Evolutionary conservation across 2,888 invertebrate species (phyloP).

Genomic region (Achlya flavicornis): DNA sequence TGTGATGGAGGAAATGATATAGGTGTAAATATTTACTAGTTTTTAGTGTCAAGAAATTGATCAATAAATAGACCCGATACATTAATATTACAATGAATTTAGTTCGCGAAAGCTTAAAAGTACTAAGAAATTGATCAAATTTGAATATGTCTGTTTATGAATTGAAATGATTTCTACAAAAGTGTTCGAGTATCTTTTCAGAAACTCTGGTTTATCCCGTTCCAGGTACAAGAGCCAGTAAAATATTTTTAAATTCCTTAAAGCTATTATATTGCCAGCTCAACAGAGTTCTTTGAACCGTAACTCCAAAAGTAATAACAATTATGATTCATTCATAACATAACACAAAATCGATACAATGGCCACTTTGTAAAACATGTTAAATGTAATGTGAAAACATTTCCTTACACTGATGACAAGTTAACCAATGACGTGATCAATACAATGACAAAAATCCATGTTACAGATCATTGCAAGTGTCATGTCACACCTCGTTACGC

Average conservation of each 20-base stretch:
- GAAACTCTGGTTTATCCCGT: too few relatives aligned
- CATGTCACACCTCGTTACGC: not conserved
- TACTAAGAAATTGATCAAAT: too few relatives aligned
- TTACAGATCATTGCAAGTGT: constrained; percentile 9
- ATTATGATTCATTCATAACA: not conserved
- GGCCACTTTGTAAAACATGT: not conserved
- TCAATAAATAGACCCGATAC: too few relatives aligned
- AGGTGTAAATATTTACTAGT: not conserved
- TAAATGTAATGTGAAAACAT: constrained; percentile 21
- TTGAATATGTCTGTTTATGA: too few relatives aligned
- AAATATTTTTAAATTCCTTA: too few relatives aligned
- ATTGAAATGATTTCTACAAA: too few relatives aligned
- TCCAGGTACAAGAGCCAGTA: too few relatives aligned
- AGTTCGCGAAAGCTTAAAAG: too few relatives aligned
- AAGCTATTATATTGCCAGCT: not conserved
- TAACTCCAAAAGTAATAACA: constrained; percentile 3
- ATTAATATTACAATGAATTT: too few relatives aligned
- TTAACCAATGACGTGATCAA: constrained; percentile 27
- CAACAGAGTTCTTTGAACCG: constrained; percentile 4
- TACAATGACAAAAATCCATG: constrained; percentile 24
- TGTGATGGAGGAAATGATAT: not conserved
- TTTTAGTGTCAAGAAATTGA: too few relatives aligned
- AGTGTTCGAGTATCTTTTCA: too few relatives aligned
- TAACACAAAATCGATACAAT: not conserved
- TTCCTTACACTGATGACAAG: constrained; percentile 31